Conservation (phyloP, 1,140 invertebrate genomes). For the Halesus radiatus region DNA sequence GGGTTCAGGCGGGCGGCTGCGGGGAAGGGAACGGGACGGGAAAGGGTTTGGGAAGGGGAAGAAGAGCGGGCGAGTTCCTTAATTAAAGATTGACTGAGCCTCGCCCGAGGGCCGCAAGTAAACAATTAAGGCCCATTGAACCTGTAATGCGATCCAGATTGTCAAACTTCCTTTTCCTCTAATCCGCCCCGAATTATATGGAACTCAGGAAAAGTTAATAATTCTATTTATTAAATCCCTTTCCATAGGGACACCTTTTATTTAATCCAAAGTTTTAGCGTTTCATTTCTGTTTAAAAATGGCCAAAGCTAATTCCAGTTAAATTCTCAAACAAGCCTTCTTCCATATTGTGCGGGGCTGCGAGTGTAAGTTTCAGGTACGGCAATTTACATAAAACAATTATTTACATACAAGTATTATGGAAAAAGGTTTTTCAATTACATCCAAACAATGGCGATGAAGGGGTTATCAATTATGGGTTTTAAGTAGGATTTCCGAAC, state of each 20-base stretch:
- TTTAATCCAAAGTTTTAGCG: conserved; percentile 27
- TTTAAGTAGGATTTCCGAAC: no score
- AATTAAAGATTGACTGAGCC: conserved; percentile 34
- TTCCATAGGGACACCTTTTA: conserved; percentile 9
- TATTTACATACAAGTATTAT: no score
- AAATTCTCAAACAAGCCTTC: no score
- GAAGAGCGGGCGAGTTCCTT: background rate
- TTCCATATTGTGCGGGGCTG: no score
- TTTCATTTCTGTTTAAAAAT: conserved; percentile 18
- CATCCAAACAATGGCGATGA: no score
- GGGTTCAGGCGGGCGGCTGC: background rate
- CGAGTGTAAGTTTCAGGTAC: no score
- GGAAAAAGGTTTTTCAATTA: no score
- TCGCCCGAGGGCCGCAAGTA: conserved; percentile 24
- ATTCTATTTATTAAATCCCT: conserved; percentile 31
- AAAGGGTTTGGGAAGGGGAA: background rate
- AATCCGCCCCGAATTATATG: conserved; percentile 18
- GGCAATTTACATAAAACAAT: no score
- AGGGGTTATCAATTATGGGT: no score
- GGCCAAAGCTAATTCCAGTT: background rate
- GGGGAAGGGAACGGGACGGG: background rate
- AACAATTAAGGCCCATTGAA: conserved; percentile 31
- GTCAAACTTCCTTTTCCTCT: conserved; percentile 26
- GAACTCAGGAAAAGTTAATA: conserved; percentile 19
- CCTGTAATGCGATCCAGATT: conserved; percentile 37